A percentile compares a stretch with the other conserved stretches of the same genome.
phyloP scores from a whole-genome alignment of 2,888 invertebrate genomes.

The Lycia hirtaria region DNA sequence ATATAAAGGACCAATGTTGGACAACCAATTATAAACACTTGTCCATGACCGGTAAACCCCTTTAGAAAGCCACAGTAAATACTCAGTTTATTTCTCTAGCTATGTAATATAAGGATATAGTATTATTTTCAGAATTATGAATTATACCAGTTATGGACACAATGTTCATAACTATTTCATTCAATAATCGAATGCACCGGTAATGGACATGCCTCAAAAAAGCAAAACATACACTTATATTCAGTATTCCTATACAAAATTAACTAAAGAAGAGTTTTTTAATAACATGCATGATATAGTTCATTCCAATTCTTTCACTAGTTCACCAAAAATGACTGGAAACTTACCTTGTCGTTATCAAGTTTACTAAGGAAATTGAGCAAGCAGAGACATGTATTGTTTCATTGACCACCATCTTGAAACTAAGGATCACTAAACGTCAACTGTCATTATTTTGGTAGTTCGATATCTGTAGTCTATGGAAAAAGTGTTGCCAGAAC shows the following conservation, averaged over 20 bases:
- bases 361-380: not conserved
- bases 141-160: not conserved
- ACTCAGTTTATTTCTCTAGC: not conserved
- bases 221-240: no score
- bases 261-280: no score
- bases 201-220: no score
- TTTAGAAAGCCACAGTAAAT: not conserved
- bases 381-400: conserved; percentile 4
- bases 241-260: no score
- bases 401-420: conserved; percentile 5
- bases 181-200: no score
- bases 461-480: conserved; percentile 3
- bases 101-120: not conserved
- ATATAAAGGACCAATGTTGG: conserved; percentile 1
- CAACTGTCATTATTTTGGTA: conserved; percentile 4
- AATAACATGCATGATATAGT: no score
- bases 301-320: no score
- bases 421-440: conserved; percentile 4
- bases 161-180: not conserved
- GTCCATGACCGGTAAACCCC: not conserved
- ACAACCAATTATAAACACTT: conserved; percentile 1
- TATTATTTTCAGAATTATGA: not conserved
- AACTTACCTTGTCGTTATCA: not conserved
- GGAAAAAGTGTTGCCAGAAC: conserved; percentile 8
- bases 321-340: no score